A percentile compares a stretch with the other conserved stretches of the same genome.
phyloP scores from a whole-genome alignment of 2,888 invertebrate genomes.

The Ormyrus pomaceus region DNA sequence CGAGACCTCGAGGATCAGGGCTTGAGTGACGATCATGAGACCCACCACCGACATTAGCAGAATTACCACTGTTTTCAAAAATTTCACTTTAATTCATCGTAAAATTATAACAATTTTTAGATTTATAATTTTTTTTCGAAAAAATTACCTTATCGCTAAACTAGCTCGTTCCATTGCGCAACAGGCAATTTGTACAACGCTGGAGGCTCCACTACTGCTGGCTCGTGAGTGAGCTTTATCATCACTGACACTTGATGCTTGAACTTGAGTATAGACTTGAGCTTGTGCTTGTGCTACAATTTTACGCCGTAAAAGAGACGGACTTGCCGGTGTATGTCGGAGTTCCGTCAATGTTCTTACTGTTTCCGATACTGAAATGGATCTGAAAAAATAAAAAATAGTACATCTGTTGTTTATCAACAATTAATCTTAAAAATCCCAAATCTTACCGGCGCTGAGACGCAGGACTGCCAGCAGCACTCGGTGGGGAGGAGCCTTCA shows the following conservation, averaged over 20 bases:
- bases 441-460: constrained; percentile 68
- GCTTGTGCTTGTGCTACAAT: constrained; percentile 61
- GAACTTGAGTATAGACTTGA: constrained; percentile 59
- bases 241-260: constrained; percentile 44
- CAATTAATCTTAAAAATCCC: background rate
- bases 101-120: background rate
- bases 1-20: constrained; percentile 41
- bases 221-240: constrained; percentile 33
- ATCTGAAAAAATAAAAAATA: constrained; percentile 61
- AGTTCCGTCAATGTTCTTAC: constrained; percentile 90
- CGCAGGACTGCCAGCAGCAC: constrained; percentile 65
- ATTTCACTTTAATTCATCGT: constrained; percentile 2
- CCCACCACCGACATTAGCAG: constrained; percentile 9
- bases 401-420: background rate
- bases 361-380: constrained; percentile 85
- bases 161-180: constrained; percentile 66
- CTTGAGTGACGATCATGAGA: constrained; percentile 57
- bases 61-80: background rate
- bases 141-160: constrained; percentile 54
- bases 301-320: constrained; percentile 81
- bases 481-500: constrained; percentile 76
- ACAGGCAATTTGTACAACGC: constrained; percentile 66
- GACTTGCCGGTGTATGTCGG: constrained; percentile 91
- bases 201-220: constrained; percentile 55
- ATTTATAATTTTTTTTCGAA: background rate